phyloP scores from a whole-genome alignment of 2,888 invertebrate genomes.

The Zygaena filipendulae region DNA sequence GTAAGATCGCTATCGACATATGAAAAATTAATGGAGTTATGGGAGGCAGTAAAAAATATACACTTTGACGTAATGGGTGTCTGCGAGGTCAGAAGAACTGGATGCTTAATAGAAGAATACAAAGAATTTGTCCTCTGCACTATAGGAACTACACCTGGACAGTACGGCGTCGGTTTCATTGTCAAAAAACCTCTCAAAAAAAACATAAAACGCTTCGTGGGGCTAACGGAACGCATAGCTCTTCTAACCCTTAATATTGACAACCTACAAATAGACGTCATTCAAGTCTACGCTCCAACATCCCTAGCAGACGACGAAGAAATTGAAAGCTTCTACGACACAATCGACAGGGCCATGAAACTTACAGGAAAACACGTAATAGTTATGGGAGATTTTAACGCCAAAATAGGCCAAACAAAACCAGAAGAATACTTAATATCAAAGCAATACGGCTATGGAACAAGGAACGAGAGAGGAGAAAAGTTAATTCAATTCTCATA shows the following conservation, averaged over 20 bases:
- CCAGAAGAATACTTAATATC: slow-evolving; percentile 1
- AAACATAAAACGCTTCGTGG: slow-evolving; percentile 8
- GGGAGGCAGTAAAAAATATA: not conserved
- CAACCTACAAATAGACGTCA: slow-evolving; percentile 1
- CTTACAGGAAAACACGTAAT: not conserved
- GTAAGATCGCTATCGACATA: not conserved
- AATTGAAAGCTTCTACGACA: not conserved
- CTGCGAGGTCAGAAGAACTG: slow-evolving; percentile 3
- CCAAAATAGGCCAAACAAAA: slow-evolving; percentile 3
- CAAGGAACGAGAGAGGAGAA: slow-evolving; percentile 3
- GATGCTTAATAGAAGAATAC: slow-evolving; percentile 7
- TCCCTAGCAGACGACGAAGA: not conserved
- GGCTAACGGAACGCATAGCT: slow-evolving; percentile 10
- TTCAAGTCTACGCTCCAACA: slow-evolving; percentile 3
- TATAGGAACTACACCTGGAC: slow-evolving; percentile 7
- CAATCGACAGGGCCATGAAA: not conserved
- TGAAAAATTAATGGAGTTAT: not conserved
- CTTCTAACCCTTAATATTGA: slow-evolving; percentile 6
- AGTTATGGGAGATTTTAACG: not conserved
- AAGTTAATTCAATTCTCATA: slow-evolving; percentile 1
- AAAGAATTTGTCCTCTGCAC: slow-evolving; percentile 8
- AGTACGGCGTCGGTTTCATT: slow-evolving; percentile 11
- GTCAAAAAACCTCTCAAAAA: slow-evolving; percentile 8
- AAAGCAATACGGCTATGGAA: not conserved
- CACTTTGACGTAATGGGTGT: slow-evolving; percentile 5